These are phyloP conservation scores for Norana najaformis DNA, from an alignment of 2,888 invertebrate genomes.

Conservation along the genomic window DNA sequence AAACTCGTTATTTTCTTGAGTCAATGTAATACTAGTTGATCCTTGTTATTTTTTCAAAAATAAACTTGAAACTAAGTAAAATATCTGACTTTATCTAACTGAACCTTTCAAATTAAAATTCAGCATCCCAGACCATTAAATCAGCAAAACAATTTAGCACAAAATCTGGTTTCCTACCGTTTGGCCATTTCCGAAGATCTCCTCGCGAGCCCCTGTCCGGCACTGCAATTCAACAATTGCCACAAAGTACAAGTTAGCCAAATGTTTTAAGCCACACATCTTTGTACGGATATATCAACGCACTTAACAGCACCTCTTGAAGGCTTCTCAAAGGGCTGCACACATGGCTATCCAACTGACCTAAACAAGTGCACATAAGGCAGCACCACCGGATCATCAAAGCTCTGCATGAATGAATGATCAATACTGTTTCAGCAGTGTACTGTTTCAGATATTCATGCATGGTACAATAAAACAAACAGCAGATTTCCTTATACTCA, in stretches of 20 bases:
- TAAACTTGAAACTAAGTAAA: neutral
- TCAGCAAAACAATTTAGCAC: neutral
- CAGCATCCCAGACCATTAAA: neutral
- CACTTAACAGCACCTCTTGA: too few relatives aligned
- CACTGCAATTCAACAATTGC: constrained; percentile 71
- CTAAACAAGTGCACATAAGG: too few relatives aligned
- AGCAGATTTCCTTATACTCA: constrained; percentile 63
- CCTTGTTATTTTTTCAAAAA: too few relatives aligned
- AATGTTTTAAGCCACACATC: neutral
- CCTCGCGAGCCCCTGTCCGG: constrained; percentile 95
- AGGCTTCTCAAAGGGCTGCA: neutral
- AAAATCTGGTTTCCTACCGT: constrained; percentile 64
- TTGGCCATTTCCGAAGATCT: constrained; percentile 81
- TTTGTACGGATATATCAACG: neutral
- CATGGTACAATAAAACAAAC: too few relatives aligned
- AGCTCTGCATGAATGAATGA: too few relatives aligned
- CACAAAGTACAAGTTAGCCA: neutral
- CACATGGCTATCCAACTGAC: neutral
- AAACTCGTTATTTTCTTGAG: neutral
- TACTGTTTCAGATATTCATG: too few relatives aligned
- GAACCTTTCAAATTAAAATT: neutral
- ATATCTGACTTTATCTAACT: neutral
- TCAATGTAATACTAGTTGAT: neutral
- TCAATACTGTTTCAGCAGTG: too few relatives aligned
- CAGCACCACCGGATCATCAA: too few relatives aligned